phyloP scores from a whole-genome alignment of 2,888 invertebrate genomes.

The Scaptomyza tumidula region DNA sequence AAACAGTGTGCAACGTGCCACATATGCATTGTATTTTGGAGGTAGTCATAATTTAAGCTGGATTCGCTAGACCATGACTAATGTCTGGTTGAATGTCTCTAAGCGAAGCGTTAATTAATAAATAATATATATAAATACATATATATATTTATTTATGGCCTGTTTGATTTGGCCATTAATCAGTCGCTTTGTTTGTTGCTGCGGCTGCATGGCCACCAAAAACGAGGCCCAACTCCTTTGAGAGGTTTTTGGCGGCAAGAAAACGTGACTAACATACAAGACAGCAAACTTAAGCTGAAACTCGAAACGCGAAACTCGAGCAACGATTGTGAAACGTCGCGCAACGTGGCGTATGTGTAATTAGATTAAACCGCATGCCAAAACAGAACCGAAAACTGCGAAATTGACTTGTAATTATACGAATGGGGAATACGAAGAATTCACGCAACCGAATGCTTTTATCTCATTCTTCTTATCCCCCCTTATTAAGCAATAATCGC shows the following conservation, averaged over 20 bases:
- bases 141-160: conserved; percentile 75
- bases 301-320: conserved; percentile 15
- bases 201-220: conserved; percentile 49
- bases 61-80: conserved; percentile 49
- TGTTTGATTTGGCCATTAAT: conserved; percentile 77
- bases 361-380: conserved; percentile 78
- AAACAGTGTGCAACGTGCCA: conserved; percentile 33
- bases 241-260: conserved; percentile 73
- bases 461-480: conserved; percentile 6
- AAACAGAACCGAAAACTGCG: conserved; percentile 60
- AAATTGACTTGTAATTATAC: conserved; percentile 77
- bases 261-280: conserved; percentile 72
- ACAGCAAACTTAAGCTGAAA: conserved; percentile 12
- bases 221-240: conserved; percentile 69
- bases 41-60: conserved; percentile 35
- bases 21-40: conserved; percentile 15
- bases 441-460: conserved; percentile 52
- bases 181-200: conserved; percentile 53
- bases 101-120: conserved; percentile 78
- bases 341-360: conserved; percentile 80
- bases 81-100: conserved; percentile 19
- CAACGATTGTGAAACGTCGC: conserved; percentile 67
- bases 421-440: conserved; percentile 63
- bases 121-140: conserved; percentile 68
- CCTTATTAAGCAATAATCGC: conserved; percentile 62